Percentiles rank a stretch among this genome's conserved stretches.
Evolutionary conservation across 2,888 invertebrate genomes (phyloP).

Genomic region (Agrotis clavis): DNA sequence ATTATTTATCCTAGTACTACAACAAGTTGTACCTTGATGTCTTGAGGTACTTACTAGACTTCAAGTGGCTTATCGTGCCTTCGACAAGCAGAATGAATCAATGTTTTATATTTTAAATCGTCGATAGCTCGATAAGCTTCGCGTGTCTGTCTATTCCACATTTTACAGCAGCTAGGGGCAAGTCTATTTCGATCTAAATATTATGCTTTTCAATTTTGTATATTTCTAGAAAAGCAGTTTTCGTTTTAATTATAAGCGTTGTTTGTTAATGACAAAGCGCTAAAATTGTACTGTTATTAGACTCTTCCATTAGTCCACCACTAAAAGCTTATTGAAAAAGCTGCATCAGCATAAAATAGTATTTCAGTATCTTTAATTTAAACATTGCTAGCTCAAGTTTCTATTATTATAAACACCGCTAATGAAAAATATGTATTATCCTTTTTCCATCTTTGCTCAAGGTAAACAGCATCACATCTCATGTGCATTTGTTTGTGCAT

Average conservation of each 20-base stretch:
- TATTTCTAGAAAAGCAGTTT: neutral
- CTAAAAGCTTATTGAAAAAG: neutral
- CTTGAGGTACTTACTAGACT: constrained; percentile 19
- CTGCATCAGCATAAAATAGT: neutral
- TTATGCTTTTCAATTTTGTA: neutral
- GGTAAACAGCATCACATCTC: constrained; percentile 29
- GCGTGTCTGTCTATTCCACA: constrained; percentile 7
- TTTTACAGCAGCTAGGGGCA: neutral
- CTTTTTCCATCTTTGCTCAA: constrained; percentile 27
- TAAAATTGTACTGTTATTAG: neutral
- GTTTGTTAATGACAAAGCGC: constrained; percentile 4
- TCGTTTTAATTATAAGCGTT: constrained; percentile 3
- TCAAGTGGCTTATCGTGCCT: constrained; percentile 31
- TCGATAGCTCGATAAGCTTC: constrained; percentile 3
- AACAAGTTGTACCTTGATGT: constrained; percentile 16
- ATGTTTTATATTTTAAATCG: constrained; percentile 28
- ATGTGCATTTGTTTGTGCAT: constrained; percentile 46
- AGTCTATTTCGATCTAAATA: constrained; percentile 17
- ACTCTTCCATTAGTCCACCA: neutral
- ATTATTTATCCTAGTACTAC: constrained; percentile 33
- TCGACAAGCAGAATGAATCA: constrained; percentile 25
- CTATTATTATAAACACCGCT: neutral
- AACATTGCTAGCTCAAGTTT: constrained; percentile 4
- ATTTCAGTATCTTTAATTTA: neutral
- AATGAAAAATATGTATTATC: constrained; percentile 9